Conservation (phyloP, 2,888 invertebrate genomes). For the Idaea straminata region DNA sequence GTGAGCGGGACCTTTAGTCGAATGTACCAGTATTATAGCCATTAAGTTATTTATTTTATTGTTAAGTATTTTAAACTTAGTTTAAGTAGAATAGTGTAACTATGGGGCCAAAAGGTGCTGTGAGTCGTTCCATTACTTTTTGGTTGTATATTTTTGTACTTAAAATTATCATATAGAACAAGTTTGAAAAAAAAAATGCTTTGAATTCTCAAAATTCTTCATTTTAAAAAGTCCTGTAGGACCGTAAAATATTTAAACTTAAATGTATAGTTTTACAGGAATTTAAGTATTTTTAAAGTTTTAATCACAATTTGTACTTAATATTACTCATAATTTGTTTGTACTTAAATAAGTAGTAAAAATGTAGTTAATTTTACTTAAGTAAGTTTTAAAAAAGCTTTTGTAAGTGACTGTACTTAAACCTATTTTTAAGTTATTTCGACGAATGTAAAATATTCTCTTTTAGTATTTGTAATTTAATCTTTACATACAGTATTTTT, state of each 20-base stretch:
- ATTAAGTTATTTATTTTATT: conserved; percentile 59
- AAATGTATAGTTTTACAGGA: background rate
- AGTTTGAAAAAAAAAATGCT: conserved; percentile 12
- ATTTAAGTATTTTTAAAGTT: background rate
- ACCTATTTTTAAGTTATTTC: conserved; percentile 12
- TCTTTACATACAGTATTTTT: conserved; percentile 56
- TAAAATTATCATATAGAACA: conserved; percentile 10
- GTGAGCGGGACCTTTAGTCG: conserved; percentile 16
- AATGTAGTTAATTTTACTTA: conserved; percentile 18
- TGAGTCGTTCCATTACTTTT: conserved; percentile 61
- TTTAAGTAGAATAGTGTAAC: background rate
- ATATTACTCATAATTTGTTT: background rate
- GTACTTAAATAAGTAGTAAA: conserved; percentile 16
- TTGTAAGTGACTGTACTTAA: conserved; percentile 9
- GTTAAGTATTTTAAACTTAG: conserved; percentile 34
- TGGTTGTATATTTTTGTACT: conserved; percentile 34
- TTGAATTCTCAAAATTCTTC: background rate
- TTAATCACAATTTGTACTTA: background rate
- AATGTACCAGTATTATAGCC: conserved; percentile 68
- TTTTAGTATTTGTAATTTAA: conserved; percentile 31
- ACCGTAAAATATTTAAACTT: background rate
- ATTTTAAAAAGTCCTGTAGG: background rate
- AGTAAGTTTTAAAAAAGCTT: background rate
- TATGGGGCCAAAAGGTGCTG: conserved; percentile 73
- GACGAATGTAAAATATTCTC: conserved; percentile 15